Base-by-base conservation (phyloP, 1,140 invertebrate species). In the Tribolium madens region DNA sequence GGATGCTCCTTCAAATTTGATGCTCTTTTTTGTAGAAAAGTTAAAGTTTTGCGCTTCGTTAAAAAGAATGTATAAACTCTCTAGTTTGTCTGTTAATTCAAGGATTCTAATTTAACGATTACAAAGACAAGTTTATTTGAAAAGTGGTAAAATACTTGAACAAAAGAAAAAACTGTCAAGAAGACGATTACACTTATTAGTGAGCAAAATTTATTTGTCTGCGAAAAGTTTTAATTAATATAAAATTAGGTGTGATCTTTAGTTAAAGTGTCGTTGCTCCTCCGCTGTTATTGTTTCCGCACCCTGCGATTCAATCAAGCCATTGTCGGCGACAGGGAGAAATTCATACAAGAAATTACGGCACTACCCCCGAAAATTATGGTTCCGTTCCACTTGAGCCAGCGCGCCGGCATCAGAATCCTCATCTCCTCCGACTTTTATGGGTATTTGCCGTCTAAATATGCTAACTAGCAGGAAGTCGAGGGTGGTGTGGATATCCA, bases 401-500 rank as follows among this genome's bases (percentile, higher is more conserved):
- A 21, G 15, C 52, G 5, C 52, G 0, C 12, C 50, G 50, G 50
- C 50, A 53, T 9, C 50, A 2, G 52, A 57, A 57, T 21, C 18
- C 52, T 57, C 52, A 17, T 64, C 26, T 64, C 36, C 57, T 14
- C 57, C 57, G 57, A 64, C 57, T 64, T 64, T 64, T 64, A 64
- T 64, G 57, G 57, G 57, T 64, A 64, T 64, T 64, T 64, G 57
- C 57, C 57, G 57, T 33, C 57, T 64, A 64, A 64, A 64, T 64
- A 64, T 64, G 57, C 57, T 64, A 64, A 64, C 57, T 64, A 64
- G 57, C 57, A 64, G 57, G 57, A 64, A 64, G 57, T 64, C 26
- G 57, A 64, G 57, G 57, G 57, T 64, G 57, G 57, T 64, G 57
- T 64, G 57, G 57, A 64, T 64, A 64, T 64, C 57, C 57, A 64